These are phyloP conservation scores for Rugalucina vietnamica DNA, from an alignment of 2,888 invertebrate genomes.

Conservation along the genomic window DNA sequence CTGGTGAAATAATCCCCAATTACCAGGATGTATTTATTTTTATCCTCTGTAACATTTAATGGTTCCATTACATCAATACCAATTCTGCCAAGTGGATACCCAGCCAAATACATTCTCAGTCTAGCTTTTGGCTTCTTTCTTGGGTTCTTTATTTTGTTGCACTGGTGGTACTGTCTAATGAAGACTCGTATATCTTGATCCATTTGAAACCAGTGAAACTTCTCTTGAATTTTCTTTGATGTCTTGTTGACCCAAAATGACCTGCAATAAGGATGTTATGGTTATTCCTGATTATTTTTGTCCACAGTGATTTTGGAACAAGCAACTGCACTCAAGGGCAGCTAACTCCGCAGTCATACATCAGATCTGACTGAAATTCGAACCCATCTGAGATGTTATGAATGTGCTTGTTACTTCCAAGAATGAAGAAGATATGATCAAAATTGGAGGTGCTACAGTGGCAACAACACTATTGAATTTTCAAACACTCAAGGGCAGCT, in stretches of 20 bases:
- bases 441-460: no score
- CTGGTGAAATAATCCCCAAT: conserved; percentile 52
- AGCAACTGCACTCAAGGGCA: neutral
- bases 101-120: neutral
- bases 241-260: conserved; percentile 13
- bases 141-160: neutral
- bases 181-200: neutral
- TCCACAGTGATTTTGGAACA: neutral
- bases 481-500: no score
- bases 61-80: conserved; percentile 51
- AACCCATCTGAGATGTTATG: no score
- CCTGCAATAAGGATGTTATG: neutral
- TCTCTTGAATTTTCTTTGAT: neutral
- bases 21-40: conserved; percentile 52
- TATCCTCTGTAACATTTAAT: conserved; percentile 27
- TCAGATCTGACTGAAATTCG: no score
- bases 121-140: neutral
- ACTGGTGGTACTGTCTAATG: neutral
- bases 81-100: conserved; percentile 34
- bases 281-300: neutral
- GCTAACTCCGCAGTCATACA: no score
- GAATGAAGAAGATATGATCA: no score
- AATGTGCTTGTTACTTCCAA: no score
- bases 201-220: conserved; percentile 12
- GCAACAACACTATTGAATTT: no score